Conservation (phyloP, 2,797 vertebrate genomes). For the Bryconaethiops microstoma region DNA sequence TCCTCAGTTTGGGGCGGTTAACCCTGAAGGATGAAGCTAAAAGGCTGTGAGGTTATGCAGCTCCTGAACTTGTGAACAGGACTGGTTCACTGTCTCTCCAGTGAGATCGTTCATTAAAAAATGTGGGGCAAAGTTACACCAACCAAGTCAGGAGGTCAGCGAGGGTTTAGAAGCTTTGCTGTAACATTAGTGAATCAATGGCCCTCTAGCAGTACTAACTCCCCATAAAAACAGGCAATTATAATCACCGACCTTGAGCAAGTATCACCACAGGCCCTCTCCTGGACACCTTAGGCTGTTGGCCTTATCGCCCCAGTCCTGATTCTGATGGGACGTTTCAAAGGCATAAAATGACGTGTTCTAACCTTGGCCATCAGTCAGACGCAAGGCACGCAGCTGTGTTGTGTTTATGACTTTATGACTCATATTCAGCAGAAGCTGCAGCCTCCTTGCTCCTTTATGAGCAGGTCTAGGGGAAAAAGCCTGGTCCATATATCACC, state of each 20-base stretch:
- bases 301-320: neutral
- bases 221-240: neutral
- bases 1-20: neutral
- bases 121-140: neutral
- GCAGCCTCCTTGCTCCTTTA: conserved; percentile 35
- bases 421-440: conserved; percentile 36
- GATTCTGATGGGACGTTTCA: conserved; percentile 31
- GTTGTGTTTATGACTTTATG: conserved; percentile 29
- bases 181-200: neutral
- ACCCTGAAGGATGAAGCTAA: neutral
- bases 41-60: neutral
- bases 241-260: neutral
- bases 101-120: neutral
- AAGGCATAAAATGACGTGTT: conserved; percentile 18
- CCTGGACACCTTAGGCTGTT: no score
- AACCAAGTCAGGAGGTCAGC: neutral
- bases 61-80: neutral
- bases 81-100: neutral
- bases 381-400: conserved; percentile 32
- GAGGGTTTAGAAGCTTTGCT: neutral
- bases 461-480: conserved; percentile 36
- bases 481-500: conserved; percentile 39
- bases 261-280: no score
- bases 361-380: conserved; percentile 23
- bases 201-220: neutral